phyloP scores from a whole-genome alignment of 2,797 vertebrate genomes.

The Sebastes glaucus region DNA sequence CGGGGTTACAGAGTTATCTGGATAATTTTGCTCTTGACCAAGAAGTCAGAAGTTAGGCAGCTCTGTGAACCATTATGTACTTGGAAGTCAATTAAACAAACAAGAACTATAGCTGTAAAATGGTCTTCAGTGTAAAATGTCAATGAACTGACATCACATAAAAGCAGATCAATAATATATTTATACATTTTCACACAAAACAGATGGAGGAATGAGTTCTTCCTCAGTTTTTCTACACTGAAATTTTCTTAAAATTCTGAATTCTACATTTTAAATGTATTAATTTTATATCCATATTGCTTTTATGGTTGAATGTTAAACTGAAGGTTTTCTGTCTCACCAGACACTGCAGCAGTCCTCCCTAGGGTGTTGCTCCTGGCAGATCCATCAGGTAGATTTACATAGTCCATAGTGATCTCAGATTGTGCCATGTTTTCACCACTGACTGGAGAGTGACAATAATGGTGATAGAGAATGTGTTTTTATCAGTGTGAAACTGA shows the following conservation, averaged over 20 bases:
- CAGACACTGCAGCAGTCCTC: neutral
- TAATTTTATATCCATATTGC: neutral
- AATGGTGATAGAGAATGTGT: neutral
- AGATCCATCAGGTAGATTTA: neutral
- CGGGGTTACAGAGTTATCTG: neutral
- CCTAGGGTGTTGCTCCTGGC: neutral
- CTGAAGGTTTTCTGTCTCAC: conserved; percentile 1
- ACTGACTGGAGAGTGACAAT: neutral
- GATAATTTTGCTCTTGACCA: no score
- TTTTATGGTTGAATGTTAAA: neutral
- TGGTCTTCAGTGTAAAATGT: neutral
- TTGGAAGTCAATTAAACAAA: neutral
- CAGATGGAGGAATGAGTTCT: neutral
- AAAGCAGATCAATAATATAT: neutral
- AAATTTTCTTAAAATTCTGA: neutral
- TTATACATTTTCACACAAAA: neutral
- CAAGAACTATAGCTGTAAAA: neutral
- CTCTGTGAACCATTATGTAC: neutral
- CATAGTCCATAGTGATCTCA: conserved; percentile 4
- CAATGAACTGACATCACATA: neutral
- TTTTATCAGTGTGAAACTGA: neutral
- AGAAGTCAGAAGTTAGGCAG: no score
- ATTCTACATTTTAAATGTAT: neutral
- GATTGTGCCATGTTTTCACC: neutral
- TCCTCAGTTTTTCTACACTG: neutral